Conservation (phyloP, 2,888 invertebrate species). For the Darwinula stevensoni region DNA sequence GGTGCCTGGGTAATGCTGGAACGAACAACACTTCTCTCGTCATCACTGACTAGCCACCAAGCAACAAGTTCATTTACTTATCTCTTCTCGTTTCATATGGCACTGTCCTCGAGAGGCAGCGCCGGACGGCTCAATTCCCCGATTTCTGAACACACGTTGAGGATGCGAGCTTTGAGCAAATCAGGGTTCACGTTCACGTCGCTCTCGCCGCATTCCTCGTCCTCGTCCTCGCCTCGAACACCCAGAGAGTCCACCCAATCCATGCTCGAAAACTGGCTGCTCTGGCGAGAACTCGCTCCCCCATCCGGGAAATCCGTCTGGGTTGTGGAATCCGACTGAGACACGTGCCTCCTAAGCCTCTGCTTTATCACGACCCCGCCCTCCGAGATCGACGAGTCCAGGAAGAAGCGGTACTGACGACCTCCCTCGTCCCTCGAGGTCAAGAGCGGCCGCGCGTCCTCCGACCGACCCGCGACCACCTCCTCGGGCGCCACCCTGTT, state of each 20-base stretch:
- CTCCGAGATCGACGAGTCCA: too few species aligned
- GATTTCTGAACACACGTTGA: not conserved
- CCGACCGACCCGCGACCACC: not conserved
- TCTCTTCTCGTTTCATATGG: too few species aligned
- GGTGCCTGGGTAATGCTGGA: too few species aligned
- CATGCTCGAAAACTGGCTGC: not conserved
- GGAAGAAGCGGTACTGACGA: too few species aligned
- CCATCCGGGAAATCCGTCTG: too few species aligned
- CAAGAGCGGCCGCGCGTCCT: not conserved
- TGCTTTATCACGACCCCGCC: too few species aligned
- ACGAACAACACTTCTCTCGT: too few species aligned
- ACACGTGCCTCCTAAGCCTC: not conserved
- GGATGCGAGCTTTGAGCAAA: not conserved
- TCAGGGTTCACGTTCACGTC: constrained; percentile 1
- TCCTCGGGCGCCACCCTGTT: not conserved
- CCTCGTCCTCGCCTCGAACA: not conserved
- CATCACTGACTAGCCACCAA: too few species aligned
- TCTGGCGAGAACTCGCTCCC: not conserved
- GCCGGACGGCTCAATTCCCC: not conserved
- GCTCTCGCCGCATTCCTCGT: not conserved
- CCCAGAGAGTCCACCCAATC: not conserved
- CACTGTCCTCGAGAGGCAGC: too few species aligned
- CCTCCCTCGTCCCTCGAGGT: not conserved
- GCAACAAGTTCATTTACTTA: too few species aligned
- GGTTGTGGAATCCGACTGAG: not conserved